Base-by-base conservation (phyloP, 2,113 vertebrate genomes). In the Spilogale gracilis region DNA sequence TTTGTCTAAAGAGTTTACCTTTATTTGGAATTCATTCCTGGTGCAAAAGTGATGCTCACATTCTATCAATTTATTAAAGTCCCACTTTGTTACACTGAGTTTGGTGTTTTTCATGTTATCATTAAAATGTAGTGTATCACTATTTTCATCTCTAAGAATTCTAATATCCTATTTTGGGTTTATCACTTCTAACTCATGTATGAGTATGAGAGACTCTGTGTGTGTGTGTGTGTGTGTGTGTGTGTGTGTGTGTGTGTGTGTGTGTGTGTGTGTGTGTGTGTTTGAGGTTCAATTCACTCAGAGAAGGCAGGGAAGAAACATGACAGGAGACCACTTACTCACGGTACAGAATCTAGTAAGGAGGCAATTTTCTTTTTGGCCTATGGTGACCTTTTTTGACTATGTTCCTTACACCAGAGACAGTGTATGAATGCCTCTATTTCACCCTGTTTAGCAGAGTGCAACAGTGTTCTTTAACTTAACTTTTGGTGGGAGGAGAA, bases 351-450 rank as follows among this genome's bases (percentile, higher is more conserved):
- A 92, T 98, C 98, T 98, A 99, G 99, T 97, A 98, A 98, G 97
- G 98, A 98, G 98, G 97, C 98, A 99, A 97, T 98, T 99, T 99
- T 99, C 99, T 98, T 98, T 97, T 98, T 98, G 99, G 99, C 99
- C 99, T 99, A 52, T 94, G 96, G 97, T 99, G 99, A 99, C 99
- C 99, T 99, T 99, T 98, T 99, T 99, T 99, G 98, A 99, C 99
- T 99, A 98, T 81, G 98, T 99, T 98, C 98, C 99, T 99, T 97
- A 98, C 23, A 82, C 97, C 98, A 98, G 74, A 98, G 98, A 94
- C 98, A 97, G 97, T 95, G 98, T 98, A 98, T 98, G 98, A 99
- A 99, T 98, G 98, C 98, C 94, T 98, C 98, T 98, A 96, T 99
- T 99, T 98, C 98, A 98, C 98, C 97, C 98, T 98, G 98, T 97